Evolutionary conservation across 2,888 invertebrate species (phyloP), one percentile per base, ranked within the genome.

Genomic region (Spatulosminthurus flaviceps): DNA sequence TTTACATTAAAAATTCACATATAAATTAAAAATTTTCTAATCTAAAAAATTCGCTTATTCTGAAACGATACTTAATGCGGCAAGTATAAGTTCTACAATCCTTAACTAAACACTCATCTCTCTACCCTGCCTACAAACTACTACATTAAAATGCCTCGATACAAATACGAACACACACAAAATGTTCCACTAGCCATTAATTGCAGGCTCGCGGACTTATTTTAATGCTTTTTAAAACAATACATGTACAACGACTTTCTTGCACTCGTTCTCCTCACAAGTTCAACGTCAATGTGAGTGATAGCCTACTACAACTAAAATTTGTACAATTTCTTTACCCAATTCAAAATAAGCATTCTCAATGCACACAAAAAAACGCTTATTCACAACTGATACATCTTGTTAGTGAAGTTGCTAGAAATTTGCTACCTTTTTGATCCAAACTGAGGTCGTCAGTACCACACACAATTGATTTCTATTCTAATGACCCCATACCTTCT

Each of bases 241-340:
- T 51, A 19, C 51, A 51, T 51, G n/a, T 51, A 51, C 51, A 51
- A 16, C 51, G 51, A 51, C 51, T 51, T 51, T 19, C 51, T 51
- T 51, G 51, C 51, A 51, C 51, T 51, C 51, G 16, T 51, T n/a
- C 16, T 11, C 16, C 51, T 51, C 51, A 51, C 51, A 51, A 51
- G 51, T 51, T 51, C 51, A 51, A 13, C n/a, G 51, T n/a, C 16
- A 51, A 51, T 51, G 51, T 51, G 51, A 51, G 51, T 4, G 7
- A 51, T 9, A 51, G 4, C 51, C 16, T 34, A 34, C 34, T 51
- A 51, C 5, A 51, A 51, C 16, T n/a, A 51, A 51, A n/a, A 19
- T 51, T 51, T 51, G 51, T 51, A 51, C 51, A 51, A 51, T 11
- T 51, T 11, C 16, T 51, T 19, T 51, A 51, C n/a, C 51, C 51